A percentile compares a stretch with the other conserved stretches of the same genome.
Conservation (phyloP, 1,140 invertebrate genomes). For the Eumaeus atala region DNA sequence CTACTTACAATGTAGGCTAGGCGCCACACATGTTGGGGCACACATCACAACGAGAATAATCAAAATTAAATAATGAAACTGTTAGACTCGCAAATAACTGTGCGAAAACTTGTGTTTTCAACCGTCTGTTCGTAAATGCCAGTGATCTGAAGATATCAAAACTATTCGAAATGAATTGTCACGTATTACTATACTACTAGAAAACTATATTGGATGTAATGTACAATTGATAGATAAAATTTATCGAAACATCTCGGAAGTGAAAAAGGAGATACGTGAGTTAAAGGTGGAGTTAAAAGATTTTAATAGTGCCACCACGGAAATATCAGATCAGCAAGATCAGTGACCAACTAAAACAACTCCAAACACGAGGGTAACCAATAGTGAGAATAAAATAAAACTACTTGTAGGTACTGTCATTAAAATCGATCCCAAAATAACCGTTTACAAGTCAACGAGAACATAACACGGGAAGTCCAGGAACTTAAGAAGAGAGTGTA, state of each 20-base stretch:
- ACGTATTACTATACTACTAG: slow-evolving; percentile 5
- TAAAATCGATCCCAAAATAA: background rate
- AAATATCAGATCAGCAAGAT: background rate
- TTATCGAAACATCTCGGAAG: slow-evolving; percentile 11
- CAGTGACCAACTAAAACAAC: slow-evolving; percentile 8
- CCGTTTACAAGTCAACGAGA: slow-evolving; percentile 13
- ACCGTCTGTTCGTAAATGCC: slow-evolving; percentile 6
- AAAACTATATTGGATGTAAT: slow-evolving; percentile 18
- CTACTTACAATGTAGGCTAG: background rate
- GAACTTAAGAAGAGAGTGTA: slow-evolving; percentile 16
- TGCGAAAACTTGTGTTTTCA: slow-evolving; percentile 17
- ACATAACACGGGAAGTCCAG: slow-evolving; percentile 13
- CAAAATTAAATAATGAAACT: slow-evolving; percentile 11
- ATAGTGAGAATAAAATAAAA: slow-evolving; percentile 9
- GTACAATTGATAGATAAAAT: slow-evolving; percentile 11
- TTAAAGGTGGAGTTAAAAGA: background rate
- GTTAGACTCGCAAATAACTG: slow-evolving; percentile 16
- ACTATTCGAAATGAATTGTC: slow-evolving; percentile 8
- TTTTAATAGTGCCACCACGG: background rate
- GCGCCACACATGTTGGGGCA: slow-evolving; percentile 11
- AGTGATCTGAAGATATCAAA: slow-evolving; percentile 18
- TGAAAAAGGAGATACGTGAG: slow-evolving; percentile 5
- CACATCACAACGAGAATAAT: slow-evolving; percentile 22
- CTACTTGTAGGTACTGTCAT: background rate
- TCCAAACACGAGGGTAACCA: slow-evolving; percentile 4